Evolutionary conservation across 2,888 invertebrate species (phyloP).

Genomic region (Malacosoma neustria): DNA sequence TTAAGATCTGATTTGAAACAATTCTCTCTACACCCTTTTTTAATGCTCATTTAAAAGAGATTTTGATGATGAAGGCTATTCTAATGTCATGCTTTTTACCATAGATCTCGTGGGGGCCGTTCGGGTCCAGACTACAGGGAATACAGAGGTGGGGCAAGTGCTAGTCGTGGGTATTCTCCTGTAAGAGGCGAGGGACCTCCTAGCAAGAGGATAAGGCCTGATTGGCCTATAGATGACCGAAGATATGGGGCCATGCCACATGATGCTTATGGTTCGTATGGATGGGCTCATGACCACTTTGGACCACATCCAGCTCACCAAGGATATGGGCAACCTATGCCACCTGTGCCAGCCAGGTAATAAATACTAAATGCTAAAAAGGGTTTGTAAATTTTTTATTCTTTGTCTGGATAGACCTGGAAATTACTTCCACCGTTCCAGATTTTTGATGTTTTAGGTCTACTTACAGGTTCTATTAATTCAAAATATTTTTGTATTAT

Average conservation of each 20-base stretch:
- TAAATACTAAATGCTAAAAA: too few relatives aligned
- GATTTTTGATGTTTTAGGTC: too few relatives aligned
- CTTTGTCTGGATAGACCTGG: too few relatives aligned
- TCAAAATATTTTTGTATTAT: too few relatives aligned
- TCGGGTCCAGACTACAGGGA: slow-evolving; percentile 86
- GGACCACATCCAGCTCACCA: slow-evolving; percentile 77
- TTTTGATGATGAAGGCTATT: too few relatives aligned
- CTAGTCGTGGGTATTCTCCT: slow-evolving; percentile 84
- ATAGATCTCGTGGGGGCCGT: slow-evolving; percentile 76
- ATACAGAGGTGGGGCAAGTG: slow-evolving; percentile 80
- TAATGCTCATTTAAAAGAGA: too few relatives aligned
- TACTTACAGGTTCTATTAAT: too few relatives aligned
- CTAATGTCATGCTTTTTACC: slow-evolving; percentile 12
- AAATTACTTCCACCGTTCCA: too few relatives aligned
- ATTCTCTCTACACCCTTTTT: too few relatives aligned
- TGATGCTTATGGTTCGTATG: slow-evolving; percentile 71
- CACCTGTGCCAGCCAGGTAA: slow-evolving; percentile 65
- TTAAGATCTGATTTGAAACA: too few relatives aligned
- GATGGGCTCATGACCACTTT: slow-evolving; percentile 69
- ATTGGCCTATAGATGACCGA: slow-evolving; percentile 77
- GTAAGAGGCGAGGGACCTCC: slow-evolving; percentile 85
- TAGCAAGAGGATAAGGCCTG: slow-evolving; percentile 83
- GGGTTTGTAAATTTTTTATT: too few relatives aligned
- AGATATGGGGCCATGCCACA: slow-evolving; percentile 70
- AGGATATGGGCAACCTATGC: slow-evolving; percentile 75